phyloP scores from a whole-genome alignment of 2,888 invertebrate species.

The Polylopha cassiicola region DNA sequence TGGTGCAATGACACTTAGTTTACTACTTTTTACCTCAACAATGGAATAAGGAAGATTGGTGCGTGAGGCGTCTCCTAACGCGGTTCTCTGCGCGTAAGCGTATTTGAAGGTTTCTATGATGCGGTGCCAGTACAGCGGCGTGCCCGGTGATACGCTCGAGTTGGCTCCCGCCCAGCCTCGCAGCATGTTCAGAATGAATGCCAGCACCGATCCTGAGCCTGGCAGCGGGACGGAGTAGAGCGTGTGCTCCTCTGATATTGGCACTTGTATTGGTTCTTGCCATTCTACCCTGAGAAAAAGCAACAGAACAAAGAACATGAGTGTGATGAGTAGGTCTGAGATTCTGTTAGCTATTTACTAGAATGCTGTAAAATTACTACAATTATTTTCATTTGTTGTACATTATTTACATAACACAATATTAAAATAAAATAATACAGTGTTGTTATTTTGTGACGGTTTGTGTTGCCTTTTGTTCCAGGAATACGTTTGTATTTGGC shows the following conservation, averaged over 20 bases:
- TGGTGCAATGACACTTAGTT: too few relatives aligned
- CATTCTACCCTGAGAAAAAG: conserved; percentile 74
- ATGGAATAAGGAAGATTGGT: conserved; percentile 45
- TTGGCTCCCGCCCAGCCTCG: conserved; percentile 72
- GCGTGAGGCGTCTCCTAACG: conserved; percentile 84
- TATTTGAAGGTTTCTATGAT: conserved; percentile 94
- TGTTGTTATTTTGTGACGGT: too few relatives aligned
- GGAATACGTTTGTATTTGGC: too few relatives aligned
- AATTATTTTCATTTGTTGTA: too few relatives aligned
- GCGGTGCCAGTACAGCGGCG: conserved; percentile 82
- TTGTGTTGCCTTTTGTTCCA: too few relatives aligned
- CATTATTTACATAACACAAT: too few relatives aligned
- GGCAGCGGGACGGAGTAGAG: conserved; percentile 89
- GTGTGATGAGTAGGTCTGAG: neutral
- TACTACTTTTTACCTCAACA: conserved; percentile 39
- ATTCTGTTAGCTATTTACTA: neutral
- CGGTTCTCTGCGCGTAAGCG: conserved; percentile 90
- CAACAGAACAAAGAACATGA: neutral
- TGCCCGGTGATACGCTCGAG: conserved; percentile 44
- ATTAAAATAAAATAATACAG: too few relatives aligned
- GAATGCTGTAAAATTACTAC: too few relatives aligned
- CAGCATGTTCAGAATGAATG: conserved; percentile 89
- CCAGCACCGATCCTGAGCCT: conserved; percentile 88
- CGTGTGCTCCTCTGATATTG: conserved; percentile 78
- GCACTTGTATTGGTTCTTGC: conserved; percentile 79